A percentile compares a stretch with the other conserved stretches of the same genome.
Conservation (phyloP, 2,888 invertebrate species). For the Euplexia lucipara region DNA sequence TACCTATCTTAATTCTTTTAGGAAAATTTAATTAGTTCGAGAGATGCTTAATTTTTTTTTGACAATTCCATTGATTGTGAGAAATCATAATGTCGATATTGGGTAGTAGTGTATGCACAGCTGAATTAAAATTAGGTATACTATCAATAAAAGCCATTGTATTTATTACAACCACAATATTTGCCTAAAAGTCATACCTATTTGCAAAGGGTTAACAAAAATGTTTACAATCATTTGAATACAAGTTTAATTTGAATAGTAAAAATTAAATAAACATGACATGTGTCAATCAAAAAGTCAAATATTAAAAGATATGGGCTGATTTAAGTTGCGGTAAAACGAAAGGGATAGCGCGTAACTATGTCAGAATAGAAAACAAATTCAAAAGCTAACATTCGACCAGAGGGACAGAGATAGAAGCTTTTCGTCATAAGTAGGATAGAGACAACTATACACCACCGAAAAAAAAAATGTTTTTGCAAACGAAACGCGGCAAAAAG, state of each 20-base stretch:
- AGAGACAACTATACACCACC: constrained; percentile 15
- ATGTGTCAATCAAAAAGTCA: constrained; percentile 74
- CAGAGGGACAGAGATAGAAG: constrained; percentile 44
- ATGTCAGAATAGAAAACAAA: constrained; percentile 30
- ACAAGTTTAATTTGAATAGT: constrained; percentile 59
- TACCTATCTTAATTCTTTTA: no score
- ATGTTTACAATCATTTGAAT: constrained; percentile 59
- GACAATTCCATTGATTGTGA: not conserved
- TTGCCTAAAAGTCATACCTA: constrained; percentile 35
- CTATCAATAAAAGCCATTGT: constrained; percentile 29
- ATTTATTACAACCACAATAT: constrained; percentile 40
- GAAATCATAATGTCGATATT: not conserved
- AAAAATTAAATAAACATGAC: constrained; percentile 65
- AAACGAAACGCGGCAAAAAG: constrained; percentile 75
- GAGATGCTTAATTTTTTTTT: no score
- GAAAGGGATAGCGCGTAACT: constrained; percentile 28
- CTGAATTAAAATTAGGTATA: constrained; percentile 8
- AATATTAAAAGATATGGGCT: constrained; percentile 35
- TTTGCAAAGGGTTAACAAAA: constrained; percentile 52
- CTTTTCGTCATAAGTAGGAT: constrained; percentile 33
- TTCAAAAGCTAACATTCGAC: constrained; percentile 35
- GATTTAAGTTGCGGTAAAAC: not conserved
- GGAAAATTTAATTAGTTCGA: no score
- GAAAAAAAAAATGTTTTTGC: constrained; percentile 52
- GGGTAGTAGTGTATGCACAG: not conserved